Evolutionary conservation across 2,888 invertebrate species (phyloP), one percentile per base, ranked within the genome.

Genomic region (Polia nebulosa): DNA sequence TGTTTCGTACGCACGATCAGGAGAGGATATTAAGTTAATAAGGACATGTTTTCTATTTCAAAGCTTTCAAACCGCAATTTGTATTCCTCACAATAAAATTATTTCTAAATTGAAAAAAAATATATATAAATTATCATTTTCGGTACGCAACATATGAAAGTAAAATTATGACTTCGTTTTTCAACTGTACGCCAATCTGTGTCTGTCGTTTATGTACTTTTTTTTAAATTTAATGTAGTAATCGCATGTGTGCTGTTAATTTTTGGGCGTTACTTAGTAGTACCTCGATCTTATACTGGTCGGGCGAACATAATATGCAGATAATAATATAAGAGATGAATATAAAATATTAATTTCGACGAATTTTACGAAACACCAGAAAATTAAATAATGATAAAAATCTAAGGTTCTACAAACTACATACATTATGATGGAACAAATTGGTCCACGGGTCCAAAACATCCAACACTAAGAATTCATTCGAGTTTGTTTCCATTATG

Each of bases 381-480:
- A 57, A 68, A 70, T 63, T 63, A 58, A 45, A 63, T 51, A 69
- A 25, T 51, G 32, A 71, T 68, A 53, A 64, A n/a, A 67, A 65
- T 61, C 69, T 64, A 73, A 66, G 32, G 36, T 55, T 74, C 78
- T 79, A 82, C 60, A 67, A 59, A 68, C 67, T 80, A n/a, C n/a
- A n/a, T n/a, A n/a, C n/a, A n/a, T n/a, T n/a, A 83, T 72, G 67
- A 80, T 72, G 72, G 63, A 72, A 79, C 65, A 75, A 78, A 78
- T 84, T 86, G 85, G 85, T 85, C 83, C 85, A 76, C 75, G 69
- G 67, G 69, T 72, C 29, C 72, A 77, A 62, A 72, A 72, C 73
- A 68, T 76, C 52, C 70, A 82, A 79, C 57, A 65, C 78, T 79
- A 63, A 62, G 44, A 80, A 78, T 79, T 76, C 74, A 83, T 78